phyloP scores from a whole-genome alignment of 2,797 vertebrate genomes.

The Pyrocephalus nanus region DNA sequence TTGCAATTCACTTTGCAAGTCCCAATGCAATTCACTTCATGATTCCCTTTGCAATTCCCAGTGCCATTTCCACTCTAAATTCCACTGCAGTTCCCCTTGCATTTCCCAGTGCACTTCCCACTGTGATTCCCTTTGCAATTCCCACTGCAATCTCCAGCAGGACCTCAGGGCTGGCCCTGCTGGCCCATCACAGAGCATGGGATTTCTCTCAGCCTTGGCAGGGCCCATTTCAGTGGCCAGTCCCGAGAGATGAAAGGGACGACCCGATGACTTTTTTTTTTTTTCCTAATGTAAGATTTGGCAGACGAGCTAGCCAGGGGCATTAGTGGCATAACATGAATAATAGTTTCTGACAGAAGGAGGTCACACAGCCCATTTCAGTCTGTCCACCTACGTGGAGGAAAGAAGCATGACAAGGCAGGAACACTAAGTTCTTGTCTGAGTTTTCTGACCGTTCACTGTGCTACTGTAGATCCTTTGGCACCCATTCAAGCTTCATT shows the following conservation, averaged over 20 bases:
- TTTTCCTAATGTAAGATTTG: constrained; percentile 8
- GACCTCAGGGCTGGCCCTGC: background rate
- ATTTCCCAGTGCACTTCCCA: background rate
- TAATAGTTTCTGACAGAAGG: constrained; percentile 67
- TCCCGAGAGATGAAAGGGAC: constrained; percentile 9
- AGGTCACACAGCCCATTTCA: constrained; percentile 65
- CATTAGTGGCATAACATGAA: constrained; percentile 45
- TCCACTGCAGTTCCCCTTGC: background rate
- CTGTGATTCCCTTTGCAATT: background rate
- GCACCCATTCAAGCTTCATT: constrained; percentile 19
- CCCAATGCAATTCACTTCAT: background rate
- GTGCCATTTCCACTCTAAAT: background rate
- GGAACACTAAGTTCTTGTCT: constrained; percentile 69
- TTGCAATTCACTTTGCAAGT: background rate
- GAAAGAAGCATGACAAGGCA: constrained; percentile 57
- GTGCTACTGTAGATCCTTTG: constrained; percentile 48
- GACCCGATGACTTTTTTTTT: background rate
- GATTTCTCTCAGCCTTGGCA: background rate
- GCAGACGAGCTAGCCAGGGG: constrained; percentile 18
- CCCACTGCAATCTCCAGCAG: background rate
- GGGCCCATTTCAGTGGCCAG: background rate
- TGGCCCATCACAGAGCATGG: background rate
- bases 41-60: background rate
- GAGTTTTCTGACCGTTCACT: constrained; percentile 54
- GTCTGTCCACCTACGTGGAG: constrained; percentile 48